Evolutionary conservation across 2,113 vertebrate genomes (phyloP).

Genomic region (Microcebus lehilahytsara): DNA sequence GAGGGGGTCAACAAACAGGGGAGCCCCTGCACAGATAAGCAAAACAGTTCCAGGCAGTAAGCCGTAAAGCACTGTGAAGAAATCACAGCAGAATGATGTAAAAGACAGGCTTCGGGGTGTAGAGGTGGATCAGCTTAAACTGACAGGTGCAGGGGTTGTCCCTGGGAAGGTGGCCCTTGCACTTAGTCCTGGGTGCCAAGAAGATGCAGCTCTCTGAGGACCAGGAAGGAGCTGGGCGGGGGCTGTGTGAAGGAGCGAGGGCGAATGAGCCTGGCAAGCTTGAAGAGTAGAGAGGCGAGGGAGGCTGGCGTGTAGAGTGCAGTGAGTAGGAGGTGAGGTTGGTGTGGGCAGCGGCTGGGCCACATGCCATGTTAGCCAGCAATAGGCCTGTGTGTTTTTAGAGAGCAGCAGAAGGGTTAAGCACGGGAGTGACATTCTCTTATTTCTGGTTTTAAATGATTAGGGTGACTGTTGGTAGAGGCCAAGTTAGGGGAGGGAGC

Average conservation of each 20-base stretch:
- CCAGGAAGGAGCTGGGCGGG: not conserved
- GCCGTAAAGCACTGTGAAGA: not conserved
- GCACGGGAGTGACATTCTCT: not conserved
- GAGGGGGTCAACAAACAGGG: not conserved
- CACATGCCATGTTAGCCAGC: not conserved
- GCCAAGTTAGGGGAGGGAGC: not conserved
- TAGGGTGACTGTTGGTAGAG: not conserved
- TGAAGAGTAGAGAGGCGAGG: not conserved
- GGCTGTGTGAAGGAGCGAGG: not conserved
- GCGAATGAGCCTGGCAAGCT: not conserved
- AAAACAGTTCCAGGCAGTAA: not conserved
- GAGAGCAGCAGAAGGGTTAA: not conserved
- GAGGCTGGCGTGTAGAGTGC: not conserved
- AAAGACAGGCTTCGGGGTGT: not conserved
- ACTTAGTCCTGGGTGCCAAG: not conserved
- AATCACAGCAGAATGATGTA: too few species aligned
- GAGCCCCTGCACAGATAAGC: too few species aligned
- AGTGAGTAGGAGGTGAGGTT: not conserved
- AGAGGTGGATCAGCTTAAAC: not conserved
- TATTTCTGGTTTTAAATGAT: not conserved
- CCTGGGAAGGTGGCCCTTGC: accelerated
- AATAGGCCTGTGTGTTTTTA: not conserved
- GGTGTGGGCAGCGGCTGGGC: not conserved
- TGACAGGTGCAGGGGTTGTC: not conserved
- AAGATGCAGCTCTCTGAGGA: not conserved